phyloP scores from a whole-genome alignment of 2,888 invertebrate genomes.

The Ceratothoa steindachneri region DNA sequence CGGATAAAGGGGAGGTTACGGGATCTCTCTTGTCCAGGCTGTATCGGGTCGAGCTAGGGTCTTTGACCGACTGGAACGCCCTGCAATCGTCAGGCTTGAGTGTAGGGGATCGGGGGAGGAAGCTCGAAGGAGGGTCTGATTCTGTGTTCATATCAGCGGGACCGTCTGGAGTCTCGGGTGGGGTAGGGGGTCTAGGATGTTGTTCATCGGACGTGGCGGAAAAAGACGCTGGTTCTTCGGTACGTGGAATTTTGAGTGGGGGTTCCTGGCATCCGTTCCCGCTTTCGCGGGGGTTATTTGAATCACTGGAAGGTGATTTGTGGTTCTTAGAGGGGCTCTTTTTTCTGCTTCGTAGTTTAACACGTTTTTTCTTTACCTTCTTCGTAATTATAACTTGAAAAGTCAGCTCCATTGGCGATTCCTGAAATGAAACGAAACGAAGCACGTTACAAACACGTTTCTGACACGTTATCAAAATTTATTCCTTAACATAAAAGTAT shows the following conservation, averaged over 20 bases:
- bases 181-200: conserved; percentile 36
- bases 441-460: no score
- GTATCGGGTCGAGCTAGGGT: neutral
- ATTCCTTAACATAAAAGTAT: no score
- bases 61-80: neutral
- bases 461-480: no score
- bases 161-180: conserved; percentile 36
- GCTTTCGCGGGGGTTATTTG: neutral
- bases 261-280: conserved; percentile 24
- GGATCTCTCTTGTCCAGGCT: neutral
- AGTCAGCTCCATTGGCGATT: conserved; percentile 42
- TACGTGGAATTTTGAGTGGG: conserved; percentile 31
- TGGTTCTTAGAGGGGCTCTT: neutral
- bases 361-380: conserved; percentile 35
- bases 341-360: neutral
- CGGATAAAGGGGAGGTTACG: neutral
- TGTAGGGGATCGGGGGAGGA: neutral
- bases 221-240: neutral
- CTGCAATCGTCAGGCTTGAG: conserved; percentile 1
- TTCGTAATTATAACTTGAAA: conserved; percentile 41
- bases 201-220: conserved; percentile 17
- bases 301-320: neutral
- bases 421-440: conserved; percentile 31
- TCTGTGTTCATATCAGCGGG: conserved; percentile 1
- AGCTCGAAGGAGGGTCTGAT: neutral